Conservation (phyloP, 1,140 invertebrate genomes). For the Caerostris extrusa region DNA sequence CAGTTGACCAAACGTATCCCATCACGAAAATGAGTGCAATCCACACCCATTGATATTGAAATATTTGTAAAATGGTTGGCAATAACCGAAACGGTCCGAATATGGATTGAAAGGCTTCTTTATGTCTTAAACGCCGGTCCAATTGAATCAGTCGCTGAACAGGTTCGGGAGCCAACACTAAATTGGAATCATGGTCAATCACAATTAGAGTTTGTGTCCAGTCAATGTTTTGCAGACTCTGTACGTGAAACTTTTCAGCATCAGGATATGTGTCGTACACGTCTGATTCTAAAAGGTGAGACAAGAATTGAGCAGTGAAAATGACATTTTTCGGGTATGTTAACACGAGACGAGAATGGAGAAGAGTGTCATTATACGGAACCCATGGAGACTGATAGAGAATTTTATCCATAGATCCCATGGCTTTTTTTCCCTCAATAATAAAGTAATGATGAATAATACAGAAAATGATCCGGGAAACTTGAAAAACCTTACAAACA, state of each 20-base stretch:
- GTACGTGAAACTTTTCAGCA: not conserved
- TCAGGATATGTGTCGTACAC: not conserved
- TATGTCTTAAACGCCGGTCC: not conserved
- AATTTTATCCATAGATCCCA: not conserved
- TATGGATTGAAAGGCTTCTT: not conserved
- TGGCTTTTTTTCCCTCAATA: not conserved
- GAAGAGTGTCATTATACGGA: constrained; percentile 1
- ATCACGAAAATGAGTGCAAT: not conserved
- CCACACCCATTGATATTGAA: not conserved
- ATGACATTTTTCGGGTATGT: constrained; percentile 33
- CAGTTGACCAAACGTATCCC: not conserved
- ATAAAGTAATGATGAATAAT: too few species aligned
- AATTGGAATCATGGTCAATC: not conserved
- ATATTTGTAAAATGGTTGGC: not conserved
- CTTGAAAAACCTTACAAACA: too few species aligned
- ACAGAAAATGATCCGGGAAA: too few species aligned
- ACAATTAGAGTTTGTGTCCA: not conserved
- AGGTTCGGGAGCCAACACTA: constrained; percentile 4
- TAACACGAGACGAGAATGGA: not conserved
- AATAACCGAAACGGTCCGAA: constrained; percentile 4
- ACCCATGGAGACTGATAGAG: not conserved
- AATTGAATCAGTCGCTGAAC: not conserved
- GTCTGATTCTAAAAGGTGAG: not conserved
- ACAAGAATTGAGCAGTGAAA: constrained; percentile 26
- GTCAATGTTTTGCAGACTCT: not conserved